Evolutionary conservation across 2,888 invertebrate species (phyloP).

Genomic region (Microctonus hyperodae): DNA sequence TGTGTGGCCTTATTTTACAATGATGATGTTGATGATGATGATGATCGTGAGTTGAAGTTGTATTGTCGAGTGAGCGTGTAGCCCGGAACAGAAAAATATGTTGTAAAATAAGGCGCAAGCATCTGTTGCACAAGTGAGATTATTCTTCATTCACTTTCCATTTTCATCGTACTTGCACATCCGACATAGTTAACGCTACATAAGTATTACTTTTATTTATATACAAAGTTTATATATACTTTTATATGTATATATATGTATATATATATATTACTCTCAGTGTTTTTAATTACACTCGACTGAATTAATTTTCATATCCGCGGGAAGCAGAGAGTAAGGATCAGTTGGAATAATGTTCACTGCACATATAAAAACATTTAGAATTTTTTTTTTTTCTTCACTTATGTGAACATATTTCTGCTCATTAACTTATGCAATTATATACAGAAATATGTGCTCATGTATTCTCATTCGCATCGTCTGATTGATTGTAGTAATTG

Average conservation of each 20-base stretch:
- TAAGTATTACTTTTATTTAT: conserved; percentile 35
- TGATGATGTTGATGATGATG: conserved; percentile 21
- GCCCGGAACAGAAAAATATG: conserved; percentile 42
- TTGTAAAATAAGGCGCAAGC: conserved; percentile 38
- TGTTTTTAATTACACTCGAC: not conserved
- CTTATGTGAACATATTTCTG: conserved; percentile 23
- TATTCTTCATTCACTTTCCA: conserved; percentile 54
- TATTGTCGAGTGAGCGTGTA: conserved; percentile 24
- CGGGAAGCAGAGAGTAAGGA: conserved; percentile 30
- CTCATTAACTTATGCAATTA: conserved; percentile 45
- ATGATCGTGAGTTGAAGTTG: conserved; percentile 11
- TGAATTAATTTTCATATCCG: conserved; percentile 38
- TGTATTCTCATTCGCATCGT: too few relatives aligned
- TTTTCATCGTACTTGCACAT: conserved; percentile 47
- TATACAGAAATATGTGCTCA: conserved; percentile 29
- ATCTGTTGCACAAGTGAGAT: conserved; percentile 32
- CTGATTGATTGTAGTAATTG: conserved; percentile 47
- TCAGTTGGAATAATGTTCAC: not conserved
- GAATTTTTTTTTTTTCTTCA: conserved; percentile 20
- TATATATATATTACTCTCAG: conserved; percentile 30
- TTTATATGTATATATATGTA: too few relatives aligned
- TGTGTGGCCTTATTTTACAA: conserved; percentile 20
- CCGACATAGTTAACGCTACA: conserved; percentile 45
- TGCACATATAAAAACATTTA: not conserved
- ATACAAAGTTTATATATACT: too few relatives aligned